Base-by-base conservation (phyloP, 2,888 invertebrate genomes). In the Galerucella calmariensis region DNA sequence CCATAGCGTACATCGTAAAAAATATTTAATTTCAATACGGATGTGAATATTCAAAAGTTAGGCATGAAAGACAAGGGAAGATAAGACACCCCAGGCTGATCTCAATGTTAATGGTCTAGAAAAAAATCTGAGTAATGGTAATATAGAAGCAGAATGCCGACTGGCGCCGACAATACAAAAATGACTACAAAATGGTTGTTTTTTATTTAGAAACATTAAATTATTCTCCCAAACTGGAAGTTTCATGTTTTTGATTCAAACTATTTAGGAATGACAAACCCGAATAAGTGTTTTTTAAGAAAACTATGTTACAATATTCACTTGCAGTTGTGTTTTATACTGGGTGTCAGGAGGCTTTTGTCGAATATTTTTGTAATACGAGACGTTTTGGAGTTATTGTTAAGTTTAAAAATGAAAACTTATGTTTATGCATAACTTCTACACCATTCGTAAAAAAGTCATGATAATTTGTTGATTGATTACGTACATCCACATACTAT, bases 121-220 rank as follows among this genome's bases (percentile, higher is more conserved):
- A 74, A 79, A 78, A 78, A 76, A 74, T 76, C 48, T 74, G 76
- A 77, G 78, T 79, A 77, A 78, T 79, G 79, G 75, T 69, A 78
- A 79, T 73, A 68, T 69, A 70, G 74, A 73, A 56, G 44, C 66
- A n/a, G 24, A 74, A 67, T 69, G 44, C 59, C 53, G 69, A 66
- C 74, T 72, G 74, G 76, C 76, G 74, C 68, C 68, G 58, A 12
- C n/a, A 24, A 68, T 16, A 59, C 58, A 68, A 68, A 59, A 68
- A 68, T 56, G 16, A 20, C 56, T 10, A 10, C 10, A 56, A 16
- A 56, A 16, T n/a, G 10, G 11, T 56, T 20, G 10, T 8, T 56
- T 56, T n/a, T 20, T 20, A 5, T 20, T 56, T 20, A 10, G 2
- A 3, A 10, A 20, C n/a, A 56, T 56, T 4, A 56, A 56, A 56